These are phyloP conservation scores for Ecdyonurus torrentis DNA, from an alignment of 2,888 invertebrate genomes.

Conservation along the genomic window DNA sequence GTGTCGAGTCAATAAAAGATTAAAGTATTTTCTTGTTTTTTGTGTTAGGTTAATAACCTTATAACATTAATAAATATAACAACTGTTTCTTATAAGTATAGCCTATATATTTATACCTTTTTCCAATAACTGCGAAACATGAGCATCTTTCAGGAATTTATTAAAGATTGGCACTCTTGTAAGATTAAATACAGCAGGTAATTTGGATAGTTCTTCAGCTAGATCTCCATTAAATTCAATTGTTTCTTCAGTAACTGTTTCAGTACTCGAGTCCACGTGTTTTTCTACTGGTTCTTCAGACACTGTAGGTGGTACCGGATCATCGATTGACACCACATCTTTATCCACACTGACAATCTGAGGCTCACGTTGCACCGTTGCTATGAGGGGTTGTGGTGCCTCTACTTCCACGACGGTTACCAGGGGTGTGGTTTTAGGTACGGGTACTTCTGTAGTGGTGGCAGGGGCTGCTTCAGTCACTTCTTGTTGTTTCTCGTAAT, in stretches of 20 bases:
- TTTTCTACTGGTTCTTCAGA: neutral
- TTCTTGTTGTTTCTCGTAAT: conserved; percentile 17
- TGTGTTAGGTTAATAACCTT: no score
- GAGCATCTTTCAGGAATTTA: conserved; percentile 41
- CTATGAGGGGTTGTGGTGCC: no score
- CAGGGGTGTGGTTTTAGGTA: neutral
- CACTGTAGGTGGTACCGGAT: neutral
- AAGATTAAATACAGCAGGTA: neutral
- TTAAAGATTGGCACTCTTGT: conserved; percentile 41
- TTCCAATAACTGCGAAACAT: conserved; percentile 36
- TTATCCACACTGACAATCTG: no score
- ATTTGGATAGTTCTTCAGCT: neutral
- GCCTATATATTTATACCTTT: no score
- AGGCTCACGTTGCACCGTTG: neutral
- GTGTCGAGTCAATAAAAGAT: no score
- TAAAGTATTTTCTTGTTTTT: no score
- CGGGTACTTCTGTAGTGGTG: neutral
- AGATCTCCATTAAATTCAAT: neutral
- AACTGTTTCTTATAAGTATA: no score
- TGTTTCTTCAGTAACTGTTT: neutral
- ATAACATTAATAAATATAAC: no score
- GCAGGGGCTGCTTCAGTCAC: neutral
- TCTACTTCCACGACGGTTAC: no score
- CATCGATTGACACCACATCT: neutral
- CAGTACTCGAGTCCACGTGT: neutral